Conservation (phyloP, 1,140 invertebrate species). For the Atopsyche davidsoni region DNA sequence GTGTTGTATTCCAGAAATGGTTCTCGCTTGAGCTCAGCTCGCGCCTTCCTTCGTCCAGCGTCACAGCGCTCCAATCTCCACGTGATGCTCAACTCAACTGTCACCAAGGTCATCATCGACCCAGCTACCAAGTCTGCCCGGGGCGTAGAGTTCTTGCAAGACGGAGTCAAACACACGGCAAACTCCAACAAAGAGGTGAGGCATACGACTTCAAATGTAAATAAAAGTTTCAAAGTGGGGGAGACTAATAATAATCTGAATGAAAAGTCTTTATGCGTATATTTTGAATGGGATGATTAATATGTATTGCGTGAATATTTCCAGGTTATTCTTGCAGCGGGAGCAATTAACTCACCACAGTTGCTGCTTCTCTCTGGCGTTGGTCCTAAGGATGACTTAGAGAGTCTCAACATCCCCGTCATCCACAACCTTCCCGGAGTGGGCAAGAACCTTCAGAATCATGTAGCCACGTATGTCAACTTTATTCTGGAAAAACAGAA, state of each 20-base stretch:
- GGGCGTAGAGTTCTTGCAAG: constrained; percentile 52
- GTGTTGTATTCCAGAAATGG: constrained; percentile 67
- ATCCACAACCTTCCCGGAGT: constrained; percentile 66
- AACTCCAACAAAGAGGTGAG: constrained; percentile 82
- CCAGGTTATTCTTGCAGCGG: constrained; percentile 62
- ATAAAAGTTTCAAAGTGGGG: too few species aligned
- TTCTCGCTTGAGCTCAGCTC: constrained; percentile 71
- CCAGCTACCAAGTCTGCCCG: constrained; percentile 46
- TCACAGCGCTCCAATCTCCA: constrained; percentile 67
- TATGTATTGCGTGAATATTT: too few species aligned
- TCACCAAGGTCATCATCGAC: constrained; percentile 52
- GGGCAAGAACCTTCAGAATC: constrained; percentile 69
- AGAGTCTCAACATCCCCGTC: constrained; percentile 57
- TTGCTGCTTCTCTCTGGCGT: constrained; percentile 64
- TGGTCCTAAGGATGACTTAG: constrained; percentile 56
- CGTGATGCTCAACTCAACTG: constrained; percentile 70
- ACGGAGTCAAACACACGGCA: constrained; percentile 63
- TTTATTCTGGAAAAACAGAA: constrained; percentile 48
- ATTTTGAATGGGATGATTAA: too few species aligned
- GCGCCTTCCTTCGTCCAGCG: constrained; percentile 78
- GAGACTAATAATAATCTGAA: too few species aligned
- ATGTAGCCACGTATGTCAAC: constrained; percentile 54
- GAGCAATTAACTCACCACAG: constrained; percentile 59
- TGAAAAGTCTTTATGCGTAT: too few species aligned
- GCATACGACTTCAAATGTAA: neutral